Evolutionary conservation across 2,113 vertebrate genomes (phyloP).

Genomic region (Sisor rabdophorus): DNA sequence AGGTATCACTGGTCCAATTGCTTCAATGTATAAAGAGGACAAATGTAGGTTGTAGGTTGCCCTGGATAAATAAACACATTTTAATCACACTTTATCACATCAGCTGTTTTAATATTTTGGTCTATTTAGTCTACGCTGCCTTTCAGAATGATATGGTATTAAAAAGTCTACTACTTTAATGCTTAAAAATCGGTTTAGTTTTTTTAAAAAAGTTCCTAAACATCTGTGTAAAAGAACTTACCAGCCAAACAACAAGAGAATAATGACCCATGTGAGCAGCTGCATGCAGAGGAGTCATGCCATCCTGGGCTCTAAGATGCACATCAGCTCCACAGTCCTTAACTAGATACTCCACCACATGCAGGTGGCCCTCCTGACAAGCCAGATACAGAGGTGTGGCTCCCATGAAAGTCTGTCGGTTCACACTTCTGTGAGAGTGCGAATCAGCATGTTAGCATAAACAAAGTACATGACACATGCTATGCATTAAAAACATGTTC

Average conservation of each 20-base stretch:
- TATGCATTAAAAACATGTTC: not conserved
- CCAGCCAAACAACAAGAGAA: conserved; percentile 77
- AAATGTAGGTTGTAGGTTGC: no score
- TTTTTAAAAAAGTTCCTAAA: not conserved
- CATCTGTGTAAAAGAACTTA: conserved; percentile 51
- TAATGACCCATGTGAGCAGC: conserved; percentile 77
- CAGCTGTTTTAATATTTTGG: no score
- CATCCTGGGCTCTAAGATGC: conserved; percentile 73
- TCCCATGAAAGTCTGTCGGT: conserved; percentile 68
- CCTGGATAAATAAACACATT: no score
- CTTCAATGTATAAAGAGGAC: no score
- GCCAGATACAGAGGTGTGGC: conserved; percentile 80
- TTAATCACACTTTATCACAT: no score
- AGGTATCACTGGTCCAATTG: no score
- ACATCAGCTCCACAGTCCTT: conserved; percentile 71
- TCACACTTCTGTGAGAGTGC: conserved; percentile 64
- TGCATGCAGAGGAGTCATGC: conserved; percentile 79
- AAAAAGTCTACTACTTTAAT: not conserved
- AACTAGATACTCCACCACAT: conserved; percentile 74
- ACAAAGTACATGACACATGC: not conserved
- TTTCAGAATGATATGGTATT: not conserved
- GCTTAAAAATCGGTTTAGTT: not conserved
- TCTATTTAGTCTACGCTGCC: not conserved
- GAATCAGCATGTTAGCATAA: not conserved
- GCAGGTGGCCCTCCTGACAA: conserved; percentile 80